Percentiles rank a stretch among this genome's conserved stretches.
These are phyloP conservation scores for Achlya flavicornis DNA, from an alignment of 2,888 invertebrate species.

Conservation along the genomic window DNA sequence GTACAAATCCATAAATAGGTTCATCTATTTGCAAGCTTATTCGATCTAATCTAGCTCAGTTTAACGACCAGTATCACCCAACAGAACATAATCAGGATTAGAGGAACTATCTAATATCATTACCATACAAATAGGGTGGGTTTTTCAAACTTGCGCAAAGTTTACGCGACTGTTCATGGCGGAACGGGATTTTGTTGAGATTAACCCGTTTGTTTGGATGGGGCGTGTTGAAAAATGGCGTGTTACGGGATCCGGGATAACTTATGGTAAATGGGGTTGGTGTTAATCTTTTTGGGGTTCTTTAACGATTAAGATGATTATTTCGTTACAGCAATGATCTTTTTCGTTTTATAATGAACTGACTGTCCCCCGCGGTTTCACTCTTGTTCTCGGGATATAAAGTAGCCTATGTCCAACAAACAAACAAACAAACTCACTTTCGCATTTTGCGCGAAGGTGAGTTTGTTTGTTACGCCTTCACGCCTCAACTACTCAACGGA, in stretches of 20 bases:
- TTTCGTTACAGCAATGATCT: not conserved
- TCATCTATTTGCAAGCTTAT: not conserved
- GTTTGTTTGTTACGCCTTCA: no score
- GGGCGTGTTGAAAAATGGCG: conserved; percentile 19
- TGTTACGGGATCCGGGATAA: conserved; percentile 10
- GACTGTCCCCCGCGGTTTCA: no score
- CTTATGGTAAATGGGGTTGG: conserved; percentile 3
- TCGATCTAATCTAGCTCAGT: not conserved
- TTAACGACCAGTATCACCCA: not conserved
- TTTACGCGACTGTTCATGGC: conserved; percentile 35
- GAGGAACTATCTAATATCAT: conserved; percentile 52
- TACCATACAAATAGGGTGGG: conserved; percentile 57
- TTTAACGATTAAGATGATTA: not conserved
- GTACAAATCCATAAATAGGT: no score
- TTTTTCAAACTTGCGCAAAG: conserved; percentile 43
- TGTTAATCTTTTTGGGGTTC: not conserved
- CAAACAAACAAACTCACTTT: no score
- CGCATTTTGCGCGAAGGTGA: no score
- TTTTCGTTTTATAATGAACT: not conserved
- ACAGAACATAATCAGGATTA: conserved; percentile 30
- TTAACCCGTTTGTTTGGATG: conserved; percentile 35
- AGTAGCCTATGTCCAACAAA: no score
- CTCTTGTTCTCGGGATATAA: no score
- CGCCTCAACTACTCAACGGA: no score
- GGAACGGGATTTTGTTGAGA: conserved; percentile 29